Percentiles rank a stretch among this genome's conserved stretches.
These are phyloP conservation scores for human (Homo sapiens) DNA, from an alignment of 2,113 vertebrate species.

Conservation along the genomic window GRCh38 chr2:145767501-145768000, in stretches of 20 bases:
- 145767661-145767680: neutral
- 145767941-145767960: slow-evolving; percentile 22
- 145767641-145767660: slow-evolving; percentile 28
- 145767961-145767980: slow-evolving; percentile 46
- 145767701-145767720: slow-evolving; percentile 38
- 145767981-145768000: slow-evolving; percentile 56
- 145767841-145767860: slow-evolving; percentile 49
- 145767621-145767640: slow-evolving; percentile 16
- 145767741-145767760: neutral
- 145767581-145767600: neutral
- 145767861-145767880: slow-evolving; percentile 42
- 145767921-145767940: neutral
- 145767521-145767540: neutral
- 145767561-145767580: neutral
- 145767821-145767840: slow-evolving; percentile 25
- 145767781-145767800: slow-evolving; percentile 51
- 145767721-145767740: slow-evolving; percentile 60
- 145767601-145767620: neutral
- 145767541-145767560: neutral
- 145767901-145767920: slow-evolving; percentile 63
- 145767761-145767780: slow-evolving; percentile 50
- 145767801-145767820: slow-evolving; percentile 42
- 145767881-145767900: slow-evolving; percentile 57
- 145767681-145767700: neutral
- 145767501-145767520: neutral